Base-by-base conservation (phyloP, 1,140 invertebrate genomes). In the Monomorium pharaonis region DNA sequence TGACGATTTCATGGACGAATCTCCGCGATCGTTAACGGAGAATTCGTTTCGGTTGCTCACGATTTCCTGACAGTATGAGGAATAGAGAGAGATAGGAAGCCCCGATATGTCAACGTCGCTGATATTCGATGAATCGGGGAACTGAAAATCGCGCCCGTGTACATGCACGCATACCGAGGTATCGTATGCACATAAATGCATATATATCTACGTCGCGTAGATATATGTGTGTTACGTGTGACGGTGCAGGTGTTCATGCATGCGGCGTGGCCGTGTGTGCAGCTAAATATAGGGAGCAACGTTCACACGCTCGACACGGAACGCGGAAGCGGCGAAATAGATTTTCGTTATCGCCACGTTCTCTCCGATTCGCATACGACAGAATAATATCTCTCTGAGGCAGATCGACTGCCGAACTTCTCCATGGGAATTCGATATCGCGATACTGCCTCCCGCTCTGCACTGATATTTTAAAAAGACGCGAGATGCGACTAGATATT, bases 311-410 rank as follows among this genome's bases (percentile, higher is more conserved):
- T 81, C 77, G 60, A 67, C 75, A 77, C 70, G 88, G 54, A 87
- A 80, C 84, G 80, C 86, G 84, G 88, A 91, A 90, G 87, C 76
- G 74, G 83, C 85, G 81, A 87, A 92, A 92, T 92, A 91, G 92
- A 92, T 92, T 92, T 92, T 92, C 90, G 88, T 92, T 92, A 92
- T 92, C 91, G 77, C 70, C 37, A 54, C 77, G 84, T 84, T 83
- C 54, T 77, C 65, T 37, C 83, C 56, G 74, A 37, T 65, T 63
- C 77, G 72, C 77, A 24, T 80, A 49, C 72, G 44, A 77, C 62
- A 60, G 70, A 90, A 88, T 89, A 85, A 90, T 88, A 80, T 70
- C 49, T 72, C 54, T 87, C 63, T 51, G 86, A 86, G 72, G 88
- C 81, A 51, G 88, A 90, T 85, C 88, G 78, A 81, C 86, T 84